A percentile compares a stretch with the other conserved stretches of the same genome.
Conservation (phyloP, 2,797 vertebrate species). For the Helarctos malayanus region DNA sequence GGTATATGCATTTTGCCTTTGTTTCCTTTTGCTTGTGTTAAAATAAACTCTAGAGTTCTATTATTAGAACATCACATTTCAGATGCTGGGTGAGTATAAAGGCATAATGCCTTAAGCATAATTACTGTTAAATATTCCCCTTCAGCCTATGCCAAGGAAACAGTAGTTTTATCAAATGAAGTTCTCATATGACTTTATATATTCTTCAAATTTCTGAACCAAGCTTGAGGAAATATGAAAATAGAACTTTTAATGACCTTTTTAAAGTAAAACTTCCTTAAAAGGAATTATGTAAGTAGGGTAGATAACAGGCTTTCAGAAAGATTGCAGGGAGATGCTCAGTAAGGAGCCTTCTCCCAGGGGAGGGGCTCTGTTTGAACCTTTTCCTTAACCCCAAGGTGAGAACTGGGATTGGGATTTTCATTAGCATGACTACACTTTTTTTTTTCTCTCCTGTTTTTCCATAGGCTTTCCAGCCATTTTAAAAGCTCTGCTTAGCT, state of each 20-base stretch:
- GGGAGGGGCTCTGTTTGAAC: not conserved
- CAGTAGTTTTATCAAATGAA: not conserved
- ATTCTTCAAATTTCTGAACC: conserved; percentile 52
- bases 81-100: not conserved
- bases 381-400: not conserved
- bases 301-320: not conserved
- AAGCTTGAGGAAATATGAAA: conserved; percentile 10
- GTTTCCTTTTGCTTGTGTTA: not conserved
- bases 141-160: conserved; percentile 17
- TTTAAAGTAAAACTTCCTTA: conserved; percentile 54
- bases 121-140: not conserved
- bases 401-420: not conserved
- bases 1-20: not conserved
- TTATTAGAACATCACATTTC: conserved; percentile 37
- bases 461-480: not conserved
- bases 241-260: conserved; percentile 25
- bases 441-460: not conserved
- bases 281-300: not conserved
- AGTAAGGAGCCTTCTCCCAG: not conserved
- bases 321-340: not conserved
- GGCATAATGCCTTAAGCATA: not conserved
- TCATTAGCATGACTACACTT: not conserved
- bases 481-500: not conserved
- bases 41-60: conserved; percentile 49
- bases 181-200: conserved; percentile 9